Evolutionary conservation across 2,113 vertebrate genomes (phyloP), one percentile per base, ranked within the genome.

Genomic region (Oncorhynchus gorbuscha): DNA sequence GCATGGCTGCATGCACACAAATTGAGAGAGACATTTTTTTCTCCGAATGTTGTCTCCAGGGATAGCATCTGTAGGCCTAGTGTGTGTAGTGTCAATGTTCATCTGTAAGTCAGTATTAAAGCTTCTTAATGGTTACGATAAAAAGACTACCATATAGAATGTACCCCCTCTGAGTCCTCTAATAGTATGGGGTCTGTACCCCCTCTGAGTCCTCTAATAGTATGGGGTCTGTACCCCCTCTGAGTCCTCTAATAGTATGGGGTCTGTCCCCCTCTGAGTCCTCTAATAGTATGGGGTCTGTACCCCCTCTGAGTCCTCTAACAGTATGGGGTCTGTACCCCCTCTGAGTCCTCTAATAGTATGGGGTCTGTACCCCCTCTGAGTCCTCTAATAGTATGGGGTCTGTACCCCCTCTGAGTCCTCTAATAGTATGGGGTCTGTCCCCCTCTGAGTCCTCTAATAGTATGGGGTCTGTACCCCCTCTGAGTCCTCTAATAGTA

Each of bases 51-150:
- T 39, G 35, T 8, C 35, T 39, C 35, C 2, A 45, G 39, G 39
- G 39, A 45, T 45, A 39, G 39, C 39, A 24, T 76, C 81, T 81
- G 78, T 77, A 86, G 80, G 69, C 74, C 79, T 86, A 82, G 86
- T 77, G 82, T 85, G 86, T 89, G 86, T 86, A 87, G 84, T 89
- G 16, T 88, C 81, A 88, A 89, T 74, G 78, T 87, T 87, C 86
- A 86, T 92, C 87, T 90, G 89, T 87, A 91, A 91, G 90, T 91
- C 84, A 85, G 86, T 88, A 90, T 86, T 79, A 90, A 90, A 90
- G 88, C 85, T 82, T 87, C 88, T 92, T 90, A 89, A 80, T 81
- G 82, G 4, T 13, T 84, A 84, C 77, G 88, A 90, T 89, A 87
- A 88, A 87, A 86, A 84, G 3, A 83, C 88, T 51, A 88, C 84